Evolutionary conservation across 2,113 vertebrate species (phyloP).

Genomic region (Conger conger): DNA sequence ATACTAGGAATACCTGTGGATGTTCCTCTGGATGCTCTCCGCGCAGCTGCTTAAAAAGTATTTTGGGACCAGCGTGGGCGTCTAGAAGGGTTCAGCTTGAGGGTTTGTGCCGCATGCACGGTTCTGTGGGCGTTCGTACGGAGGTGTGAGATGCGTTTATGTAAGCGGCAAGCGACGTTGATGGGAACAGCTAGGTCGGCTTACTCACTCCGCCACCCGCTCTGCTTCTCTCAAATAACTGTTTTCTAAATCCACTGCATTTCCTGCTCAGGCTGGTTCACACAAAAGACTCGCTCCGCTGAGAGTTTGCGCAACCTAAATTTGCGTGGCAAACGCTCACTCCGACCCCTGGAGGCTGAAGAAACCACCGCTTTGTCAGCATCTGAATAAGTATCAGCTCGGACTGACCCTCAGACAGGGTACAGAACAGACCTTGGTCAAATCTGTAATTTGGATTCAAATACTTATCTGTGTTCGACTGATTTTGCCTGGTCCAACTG

Average conservation of each 20-base stretch:
- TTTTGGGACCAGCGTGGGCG: neutral
- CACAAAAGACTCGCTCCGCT: neutral
- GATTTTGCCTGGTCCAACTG: too few relatives aligned
- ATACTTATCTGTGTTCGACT: too few relatives aligned
- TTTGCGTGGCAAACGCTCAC: neutral
- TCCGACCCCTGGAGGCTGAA: neutral
- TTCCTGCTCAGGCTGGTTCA: neutral
- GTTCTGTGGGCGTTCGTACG: slow-evolving; percentile 21
- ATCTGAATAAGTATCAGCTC: neutral
- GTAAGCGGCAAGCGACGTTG: slow-evolving; percentile 7
- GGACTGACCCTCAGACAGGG: neutral
- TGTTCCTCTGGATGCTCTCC: neutral
- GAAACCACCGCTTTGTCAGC: neutral
- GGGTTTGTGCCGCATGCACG: neutral
- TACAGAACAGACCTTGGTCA: neutral
- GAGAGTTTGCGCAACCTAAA: neutral
- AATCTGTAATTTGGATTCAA: too few relatives aligned
- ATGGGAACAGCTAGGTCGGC: slow-evolving; percentile 22
- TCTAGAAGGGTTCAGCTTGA: neutral
- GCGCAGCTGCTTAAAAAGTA: neutral
- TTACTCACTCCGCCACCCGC: slow-evolving; percentile 33
- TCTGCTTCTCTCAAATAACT: slow-evolving; percentile 21
- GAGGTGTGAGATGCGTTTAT: slow-evolving; percentile 37
- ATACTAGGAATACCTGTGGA: neutral
- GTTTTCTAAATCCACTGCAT: slow-evolving; percentile 9